These are phyloP conservation scores for Lordiphosa fenestrarum DNA, from an alignment of 2,888 invertebrate species.

Conservation along the genomic window DNA sequence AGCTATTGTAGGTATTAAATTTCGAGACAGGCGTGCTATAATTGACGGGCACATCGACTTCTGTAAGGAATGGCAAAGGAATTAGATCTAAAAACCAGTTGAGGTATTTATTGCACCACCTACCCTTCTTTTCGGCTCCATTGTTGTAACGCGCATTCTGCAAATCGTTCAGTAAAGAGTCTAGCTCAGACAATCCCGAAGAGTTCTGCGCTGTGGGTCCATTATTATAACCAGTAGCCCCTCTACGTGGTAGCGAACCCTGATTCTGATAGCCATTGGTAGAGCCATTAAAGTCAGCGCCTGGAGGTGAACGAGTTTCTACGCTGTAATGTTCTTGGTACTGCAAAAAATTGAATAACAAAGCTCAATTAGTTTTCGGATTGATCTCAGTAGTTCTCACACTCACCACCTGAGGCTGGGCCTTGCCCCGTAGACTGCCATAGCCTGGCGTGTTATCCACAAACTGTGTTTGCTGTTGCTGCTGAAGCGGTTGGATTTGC, in stretches of 20 bases:
- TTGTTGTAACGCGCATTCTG: constrained; percentile 87
- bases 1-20: constrained; percentile 76
- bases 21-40: constrained; percentile 80
- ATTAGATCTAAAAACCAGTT: neutral
- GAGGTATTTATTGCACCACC: too few species aligned
- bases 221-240: constrained; percentile 45
- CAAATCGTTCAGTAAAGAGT: constrained; percentile 94
- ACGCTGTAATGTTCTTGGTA: constrained; percentile 78
- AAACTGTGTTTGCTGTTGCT: constrained; percentile 66
- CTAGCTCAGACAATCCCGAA: constrained; percentile 91
- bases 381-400: neutral
- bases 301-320: constrained; percentile 73
- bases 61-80: constrained; percentile 36
- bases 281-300: constrained; percentile 57
- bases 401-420: constrained; percentile 85
- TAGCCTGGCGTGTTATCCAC: constrained; percentile 82
- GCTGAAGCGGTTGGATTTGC: constrained; percentile 31
- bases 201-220: constrained; percentile 50
- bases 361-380: neutral
- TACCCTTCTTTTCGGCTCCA: constrained; percentile 81
- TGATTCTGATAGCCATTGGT: constrained; percentile 74
- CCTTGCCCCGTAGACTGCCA: constrained; percentile 89
- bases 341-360: constrained; percentile 42
- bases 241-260: constrained; percentile 67
- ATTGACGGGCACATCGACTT: constrained; percentile 71